Conservation (phyloP, 2,113 vertebrate genomes). For the Acanthisitta chloris region DNA sequence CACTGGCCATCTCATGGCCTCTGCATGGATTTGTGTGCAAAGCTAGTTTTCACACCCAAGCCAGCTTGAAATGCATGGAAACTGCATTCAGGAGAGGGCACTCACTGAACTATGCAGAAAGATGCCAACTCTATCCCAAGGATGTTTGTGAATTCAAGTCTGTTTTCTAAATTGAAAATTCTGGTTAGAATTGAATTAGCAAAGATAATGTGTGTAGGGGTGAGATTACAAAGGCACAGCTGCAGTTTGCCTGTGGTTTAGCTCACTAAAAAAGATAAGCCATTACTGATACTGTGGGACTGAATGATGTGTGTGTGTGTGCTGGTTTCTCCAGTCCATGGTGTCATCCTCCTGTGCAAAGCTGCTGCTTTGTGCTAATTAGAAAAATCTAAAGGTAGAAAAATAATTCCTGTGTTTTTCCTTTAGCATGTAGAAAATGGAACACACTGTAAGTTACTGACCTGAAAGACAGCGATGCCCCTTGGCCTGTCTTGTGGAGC, state of each 20-base stretch:
- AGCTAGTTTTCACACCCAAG: rapidly evolving
- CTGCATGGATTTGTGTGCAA: rapidly evolving
- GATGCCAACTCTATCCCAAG: rapidly evolving
- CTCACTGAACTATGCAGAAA: rapidly evolving
- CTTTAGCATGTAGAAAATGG: neutral
- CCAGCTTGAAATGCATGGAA: neutral
- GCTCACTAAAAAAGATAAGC: neutral
- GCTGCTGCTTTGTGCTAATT: neutral
- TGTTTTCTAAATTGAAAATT: neutral
- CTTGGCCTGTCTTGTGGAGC: neutral
- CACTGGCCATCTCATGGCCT: neutral
- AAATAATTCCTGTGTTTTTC: neutral
- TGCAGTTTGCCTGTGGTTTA: neutral
- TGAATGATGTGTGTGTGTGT: rapidly evolving
- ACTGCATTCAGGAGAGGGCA: neutral
- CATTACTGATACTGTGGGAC: rapidly evolving
- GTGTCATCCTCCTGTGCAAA: neutral
- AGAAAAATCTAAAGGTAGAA: neutral
- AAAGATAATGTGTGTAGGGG: rapidly evolving
- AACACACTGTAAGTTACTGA: neutral
- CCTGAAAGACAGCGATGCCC: neutral
- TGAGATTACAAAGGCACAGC: rapidly evolving
- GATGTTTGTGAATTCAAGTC: rapidly evolving
- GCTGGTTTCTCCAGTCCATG: neutral
- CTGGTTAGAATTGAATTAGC: neutral